A percentile compares a stretch with the other conserved stretches of the same genome.
These are phyloP conservation scores for Cololabis saira DNA, from an alignment of 2,113 vertebrate species.

Conservation along the genomic window DNA sequence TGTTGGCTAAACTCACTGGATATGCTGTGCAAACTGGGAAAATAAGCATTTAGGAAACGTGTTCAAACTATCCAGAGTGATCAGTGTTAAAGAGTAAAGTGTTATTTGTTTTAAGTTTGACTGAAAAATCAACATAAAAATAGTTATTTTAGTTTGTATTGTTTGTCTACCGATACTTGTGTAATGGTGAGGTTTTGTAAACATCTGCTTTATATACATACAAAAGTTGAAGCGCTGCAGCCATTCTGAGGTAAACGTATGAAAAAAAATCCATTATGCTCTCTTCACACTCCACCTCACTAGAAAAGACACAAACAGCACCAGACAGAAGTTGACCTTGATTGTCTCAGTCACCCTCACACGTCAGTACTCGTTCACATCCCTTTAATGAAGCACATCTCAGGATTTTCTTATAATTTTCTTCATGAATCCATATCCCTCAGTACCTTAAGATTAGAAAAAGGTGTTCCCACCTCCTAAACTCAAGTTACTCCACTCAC, in stretches of 20 bases:
- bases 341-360: slow-evolving; percentile 19
- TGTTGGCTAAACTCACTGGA: neutral
- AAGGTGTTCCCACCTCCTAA: neutral
- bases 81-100: too few relatives aligned
- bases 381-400: slow-evolving; percentile 2
- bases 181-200: too few relatives aligned
- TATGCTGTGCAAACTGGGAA: too few relatives aligned
- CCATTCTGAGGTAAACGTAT: neutral
- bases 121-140: too few relatives aligned
- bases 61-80: too few relatives aligned
- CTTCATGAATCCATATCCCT: slow-evolving; percentile 1
- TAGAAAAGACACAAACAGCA: neutral
- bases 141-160: too few relatives aligned
- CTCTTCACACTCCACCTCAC: neutral
- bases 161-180: too few relatives aligned
- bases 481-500: neutral
- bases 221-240: neutral
- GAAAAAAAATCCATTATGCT: neutral
- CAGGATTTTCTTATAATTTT: slow-evolving; percentile 7
- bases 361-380: slow-evolving; percentile 35
- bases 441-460: neutral
- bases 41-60: too few relatives aligned
- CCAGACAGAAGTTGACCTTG: slow-evolving; percentile 39
- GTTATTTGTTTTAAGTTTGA: too few relatives aligned
- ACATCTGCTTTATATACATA: neutral